Conservation (phyloP, 2,888 invertebrate species). For the Scrobipalpa atriplicella region DNA sequence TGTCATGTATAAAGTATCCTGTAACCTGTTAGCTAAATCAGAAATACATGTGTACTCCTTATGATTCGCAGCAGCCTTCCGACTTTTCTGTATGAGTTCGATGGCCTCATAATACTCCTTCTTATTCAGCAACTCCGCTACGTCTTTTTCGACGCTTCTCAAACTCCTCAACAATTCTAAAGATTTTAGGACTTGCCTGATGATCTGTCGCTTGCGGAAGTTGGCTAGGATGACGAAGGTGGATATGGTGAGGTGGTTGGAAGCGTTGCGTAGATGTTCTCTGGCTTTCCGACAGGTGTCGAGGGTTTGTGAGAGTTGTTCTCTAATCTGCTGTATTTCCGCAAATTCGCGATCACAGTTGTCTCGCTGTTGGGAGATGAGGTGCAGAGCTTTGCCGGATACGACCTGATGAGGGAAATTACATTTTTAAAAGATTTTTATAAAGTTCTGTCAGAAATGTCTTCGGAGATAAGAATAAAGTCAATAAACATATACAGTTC, state of each 20-base stretch:
- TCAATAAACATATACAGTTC: too few relatives aligned
- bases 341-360: slow-evolving; percentile 93
- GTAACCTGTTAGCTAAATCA: slow-evolving; percentile 92
- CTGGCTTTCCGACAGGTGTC: slow-evolving; percentile 88
- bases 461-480: too few relatives aligned
- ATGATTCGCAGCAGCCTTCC: slow-evolving; percentile 91
- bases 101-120: slow-evolving; percentile 96
- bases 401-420: slow-evolving; percentile 84
- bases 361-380: slow-evolving; percentile 95
- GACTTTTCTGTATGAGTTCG: slow-evolving; percentile 93
- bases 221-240: slow-evolving; percentile 96
- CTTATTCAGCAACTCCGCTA: slow-evolving; percentile 90
- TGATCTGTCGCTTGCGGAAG: slow-evolving; percentile 93
- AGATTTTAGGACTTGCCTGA: slow-evolving; percentile 90
- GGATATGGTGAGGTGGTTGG: slow-evolving; percentile 91
- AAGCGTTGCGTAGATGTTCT: slow-evolving; percentile 88
- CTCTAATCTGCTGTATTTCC: slow-evolving; percentile 87
- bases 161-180: slow-evolving; percentile 77
- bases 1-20: slow-evolving; percentile 94
- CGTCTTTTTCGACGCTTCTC: slow-evolving; percentile 92
- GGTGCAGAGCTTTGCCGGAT: slow-evolving; percentile 95
- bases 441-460: too few relatives aligned
- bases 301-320: slow-evolving; percentile 86
- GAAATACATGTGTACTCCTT: slow-evolving; percentile 96
- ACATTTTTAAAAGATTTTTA: too few relatives aligned